Evolutionary conservation across 2,888 invertebrate species (phyloP), one percentile per base, ranked within the genome.

Genomic region (Drosophila borealis): DNA sequence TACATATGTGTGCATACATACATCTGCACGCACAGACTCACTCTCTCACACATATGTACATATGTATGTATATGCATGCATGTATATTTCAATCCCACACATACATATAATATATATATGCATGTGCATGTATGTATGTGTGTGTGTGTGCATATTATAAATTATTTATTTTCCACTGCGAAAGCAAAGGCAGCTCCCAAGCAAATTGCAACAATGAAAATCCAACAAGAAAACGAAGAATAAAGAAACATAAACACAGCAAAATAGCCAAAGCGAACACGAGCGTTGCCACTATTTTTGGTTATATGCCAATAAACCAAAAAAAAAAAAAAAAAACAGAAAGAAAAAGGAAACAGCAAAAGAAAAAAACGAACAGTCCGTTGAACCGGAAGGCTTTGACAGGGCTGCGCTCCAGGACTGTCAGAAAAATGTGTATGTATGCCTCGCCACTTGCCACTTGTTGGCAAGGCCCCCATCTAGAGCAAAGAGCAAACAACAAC

Each of bases 131-230:
- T 21, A 21, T 25, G 6, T 9, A 10, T 29, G 4, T 14, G 29
- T 46, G 29, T 34, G 10, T n/a, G 14, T 29, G 29, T 1, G 25
- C 8, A 29, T 29, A 8, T 54, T 54, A 54, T 62, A 62, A 70
- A 66, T 75, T 51, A 69, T 73, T 54, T 64, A 66, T 66, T 65
- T 74, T 51, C 53, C 74, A 61, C 19, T 49, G 53, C 56, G 51
- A 62, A 75, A 63, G 53, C 48, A 48, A 63, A 53, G 42, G 46
- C 50, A 66, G 49, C 57, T 53, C 39, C 60, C 48, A 68, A 64
- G 68, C 45, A 66, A 81, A 70, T 50, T 73, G 77, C 68, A 83
- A 81, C 78, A 77, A 73, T 68, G 57, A 69, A 83, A 70, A 70
- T 37, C 33, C 39, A 49, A 73, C 62, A 41, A 66, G 48, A 64